Base-by-base conservation (phyloP, 2,888 invertebrate genomes). In the Leptopilina myrica region DNA sequence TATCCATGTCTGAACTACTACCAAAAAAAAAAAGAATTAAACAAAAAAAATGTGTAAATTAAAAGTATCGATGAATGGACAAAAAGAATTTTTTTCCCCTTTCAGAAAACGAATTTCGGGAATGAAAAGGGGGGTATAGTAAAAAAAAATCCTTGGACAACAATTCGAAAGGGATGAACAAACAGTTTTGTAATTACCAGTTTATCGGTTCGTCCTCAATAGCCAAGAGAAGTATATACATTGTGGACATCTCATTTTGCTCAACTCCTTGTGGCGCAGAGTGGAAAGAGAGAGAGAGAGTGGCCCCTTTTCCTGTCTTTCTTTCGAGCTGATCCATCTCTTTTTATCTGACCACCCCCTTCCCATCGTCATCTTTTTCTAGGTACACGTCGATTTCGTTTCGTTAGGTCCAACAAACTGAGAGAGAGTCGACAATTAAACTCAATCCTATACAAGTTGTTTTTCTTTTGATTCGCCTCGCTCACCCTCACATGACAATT, bases 401-500 rank as follows among this genome's bases (percentile, higher is more conserved):
- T 85, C 85, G 85, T 84, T 85, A 80, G 84, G 5, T 79, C 78
- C 83, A 82, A 83, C 81, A 83, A 62, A 85, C 84, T 85, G 83
- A 79, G 73, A 76, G 59, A 75, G 77, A 82, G 65, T 86, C 83
- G 67, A 89, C 89, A 89, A 89, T 90, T 89, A 89, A 88, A 88
- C 88, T 88, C 88, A 88, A 88, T 90, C 86, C 89, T 85, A 89
- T 89, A 89, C 88, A 89, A 90, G 89, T 89, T 89, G 89, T 88
- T 87, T 88, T 90, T 89, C 89, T 90, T 90, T 90, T 88, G 86
- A 88, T 86, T 85, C 86, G 85, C 86, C 86, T 86, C 87, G 86
- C 84, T 87, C 88, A 86, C 89, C 89, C 90, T 89, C 90, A 88
- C 88, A 89, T 89, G 89, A 88, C 90, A 89, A 90, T 91, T 88